A percentile compares a stretch with the other conserved stretches of the same genome.
Evolutionary conservation across 2,888 invertebrate genomes (phyloP).

Genomic region (Gasteruption jaculator): DNA sequence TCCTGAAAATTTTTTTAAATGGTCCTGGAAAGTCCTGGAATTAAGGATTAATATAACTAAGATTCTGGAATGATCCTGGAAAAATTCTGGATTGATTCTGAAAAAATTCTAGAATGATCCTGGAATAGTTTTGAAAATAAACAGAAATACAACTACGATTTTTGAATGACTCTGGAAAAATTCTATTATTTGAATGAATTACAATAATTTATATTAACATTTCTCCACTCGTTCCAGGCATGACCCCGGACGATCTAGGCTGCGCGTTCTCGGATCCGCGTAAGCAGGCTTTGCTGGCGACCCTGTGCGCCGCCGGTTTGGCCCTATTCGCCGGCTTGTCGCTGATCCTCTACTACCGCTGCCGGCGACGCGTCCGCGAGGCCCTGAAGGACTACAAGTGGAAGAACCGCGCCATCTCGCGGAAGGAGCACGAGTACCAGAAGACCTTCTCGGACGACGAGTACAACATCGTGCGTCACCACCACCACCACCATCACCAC

Average conservation of each 20-base stretch:
- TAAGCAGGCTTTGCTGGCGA: slow-evolving; percentile 76
- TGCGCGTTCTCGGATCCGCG: slow-evolving; percentile 76
- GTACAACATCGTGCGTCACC: slow-evolving; percentile 68
- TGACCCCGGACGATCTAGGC: slow-evolving; percentile 74
- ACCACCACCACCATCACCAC: slow-evolving; percentile 55
- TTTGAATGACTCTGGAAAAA: too few relatives aligned
- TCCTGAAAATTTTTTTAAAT: too few relatives aligned
- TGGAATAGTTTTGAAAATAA: too few relatives aligned
- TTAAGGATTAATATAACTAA: too few relatives aligned
- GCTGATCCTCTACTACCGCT: slow-evolving; percentile 69
- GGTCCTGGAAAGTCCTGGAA: too few relatives aligned
- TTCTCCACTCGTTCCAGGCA: too few relatives aligned
- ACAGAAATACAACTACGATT: too few relatives aligned
- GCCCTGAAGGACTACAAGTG: slow-evolving; percentile 78
- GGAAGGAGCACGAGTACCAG: slow-evolving; percentile 85
- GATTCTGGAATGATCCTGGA: too few relatives aligned
- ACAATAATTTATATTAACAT: too few relatives aligned
- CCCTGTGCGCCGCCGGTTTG: slow-evolving; percentile 69
- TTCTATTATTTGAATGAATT: too few relatives aligned
- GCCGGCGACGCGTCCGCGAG: slow-evolving; percentile 75
- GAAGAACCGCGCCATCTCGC: slow-evolving; percentile 67
- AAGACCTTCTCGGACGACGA: slow-evolving; percentile 87
- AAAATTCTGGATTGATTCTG: too few relatives aligned
- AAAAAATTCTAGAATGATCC: too few relatives aligned
- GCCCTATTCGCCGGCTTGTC: slow-evolving; percentile 69